Percentiles rank a stretch among this genome's conserved stretches.
Evolutionary conservation across 2,113 vertebrate species (phyloP).

Genomic region (Acinonyx jubatus): DNA sequence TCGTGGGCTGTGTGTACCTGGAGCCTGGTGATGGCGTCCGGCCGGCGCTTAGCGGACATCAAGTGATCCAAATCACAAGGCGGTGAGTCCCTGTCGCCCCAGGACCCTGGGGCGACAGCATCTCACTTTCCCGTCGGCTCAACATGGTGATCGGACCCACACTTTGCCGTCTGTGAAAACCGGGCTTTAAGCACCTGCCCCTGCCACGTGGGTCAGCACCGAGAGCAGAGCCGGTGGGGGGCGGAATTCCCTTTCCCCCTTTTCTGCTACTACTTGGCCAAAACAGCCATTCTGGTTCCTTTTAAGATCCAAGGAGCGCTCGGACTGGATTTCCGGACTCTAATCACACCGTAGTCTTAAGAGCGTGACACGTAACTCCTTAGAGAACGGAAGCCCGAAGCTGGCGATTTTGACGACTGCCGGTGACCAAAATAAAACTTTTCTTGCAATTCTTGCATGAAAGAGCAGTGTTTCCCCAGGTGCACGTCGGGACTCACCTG

Average conservation of each 20-base stretch:
- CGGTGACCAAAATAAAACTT: neutral
- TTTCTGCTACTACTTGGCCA: neutral
- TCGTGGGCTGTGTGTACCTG: neutral
- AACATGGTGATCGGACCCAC: rapidly evolving
- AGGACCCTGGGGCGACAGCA: neutral
- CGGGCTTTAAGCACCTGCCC: neutral
- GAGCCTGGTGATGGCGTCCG: neutral
- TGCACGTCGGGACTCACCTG: neutral
- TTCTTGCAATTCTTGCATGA: rapidly evolving
- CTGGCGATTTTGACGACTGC: neutral
- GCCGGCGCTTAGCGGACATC: rapidly evolving
- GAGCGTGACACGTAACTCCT: too few species aligned
- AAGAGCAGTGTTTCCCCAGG: neutral
- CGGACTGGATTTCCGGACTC: neutral
- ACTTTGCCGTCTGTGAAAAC: neutral
- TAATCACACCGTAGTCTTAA: neutral
- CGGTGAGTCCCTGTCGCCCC: too few species aligned
- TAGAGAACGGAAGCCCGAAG: neutral
- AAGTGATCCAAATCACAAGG: neutral
- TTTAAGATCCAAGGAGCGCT: neutral
- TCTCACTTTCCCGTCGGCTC: neutral
- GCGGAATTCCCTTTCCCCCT: neutral
- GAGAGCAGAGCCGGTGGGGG: neutral
- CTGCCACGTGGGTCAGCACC: too few species aligned
- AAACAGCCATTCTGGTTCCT: neutral